phyloP scores from a whole-genome alignment of 2,888 invertebrate species.

The Tillus elongatus region DNA sequence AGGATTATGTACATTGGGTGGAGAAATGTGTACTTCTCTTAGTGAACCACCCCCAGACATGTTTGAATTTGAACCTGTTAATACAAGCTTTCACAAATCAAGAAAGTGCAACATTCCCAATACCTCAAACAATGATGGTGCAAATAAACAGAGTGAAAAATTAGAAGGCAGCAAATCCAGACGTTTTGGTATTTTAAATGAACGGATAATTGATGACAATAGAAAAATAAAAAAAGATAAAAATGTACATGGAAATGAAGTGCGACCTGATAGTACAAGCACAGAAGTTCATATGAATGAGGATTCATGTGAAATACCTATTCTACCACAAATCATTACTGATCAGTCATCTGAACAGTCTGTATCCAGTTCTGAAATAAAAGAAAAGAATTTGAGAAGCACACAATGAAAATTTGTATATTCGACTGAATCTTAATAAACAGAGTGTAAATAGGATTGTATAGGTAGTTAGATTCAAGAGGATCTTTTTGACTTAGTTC shows the following conservation, averaged over 20 bases:
- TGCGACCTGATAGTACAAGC: conserved; percentile 4
- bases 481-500: conserved; percentile 1
- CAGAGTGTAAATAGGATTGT: conserved; percentile 28
- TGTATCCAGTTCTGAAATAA: conserved; percentile 8
- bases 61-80: conserved; percentile 39
- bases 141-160: too few species aligned
- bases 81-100: too few species aligned
- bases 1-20: conserved; percentile 35
- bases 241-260: too few species aligned
- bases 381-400: conserved; percentile 9
- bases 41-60: conserved; percentile 42
- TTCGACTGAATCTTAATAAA: conserved; percentile 28
- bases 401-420: conserved; percentile 21
- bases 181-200: too few species aligned
- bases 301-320: conserved; percentile 38
- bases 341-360: conserved; percentile 16
- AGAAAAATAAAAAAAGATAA: too few species aligned
- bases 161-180: too few species aligned
- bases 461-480: conserved; percentile 19
- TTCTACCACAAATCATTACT: conserved; percentile 37
- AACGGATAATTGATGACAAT: too few species aligned
- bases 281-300: conserved; percentile 24
- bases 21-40: conserved; percentile 39
- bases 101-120: too few species aligned
- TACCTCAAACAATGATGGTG: too few species aligned